phyloP scores from a whole-genome alignment of 1,140 invertebrate genomes.

The Bombyx mandarina region DNA sequence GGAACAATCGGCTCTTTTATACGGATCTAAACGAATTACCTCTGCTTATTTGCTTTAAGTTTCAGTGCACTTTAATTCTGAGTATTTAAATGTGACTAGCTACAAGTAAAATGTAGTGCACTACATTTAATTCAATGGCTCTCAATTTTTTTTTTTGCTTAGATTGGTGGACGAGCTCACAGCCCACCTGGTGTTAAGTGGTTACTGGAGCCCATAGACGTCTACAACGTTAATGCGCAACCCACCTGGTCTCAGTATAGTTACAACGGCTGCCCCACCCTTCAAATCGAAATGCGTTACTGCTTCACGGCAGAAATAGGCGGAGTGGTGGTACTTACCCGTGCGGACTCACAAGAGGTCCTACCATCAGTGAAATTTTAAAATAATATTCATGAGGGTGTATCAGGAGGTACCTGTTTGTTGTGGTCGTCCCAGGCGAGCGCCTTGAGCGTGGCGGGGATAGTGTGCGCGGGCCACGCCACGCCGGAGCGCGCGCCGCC shows the following conservation, averaged over 20 bases:
- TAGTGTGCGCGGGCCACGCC: slow-evolving; percentile 73
- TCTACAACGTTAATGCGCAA: too few species aligned
- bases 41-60: background rate
- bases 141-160: background rate
- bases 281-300: too few species aligned
- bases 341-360: too few species aligned
- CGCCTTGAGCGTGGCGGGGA: slow-evolving; percentile 77
- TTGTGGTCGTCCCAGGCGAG: slow-evolving; percentile 78
- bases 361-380: too few species aligned
- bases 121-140: background rate
- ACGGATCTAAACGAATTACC: background rate
- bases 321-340: too few species aligned
- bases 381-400: too few species aligned
- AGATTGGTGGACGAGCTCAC: too few species aligned
- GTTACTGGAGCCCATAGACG: too few species aligned
- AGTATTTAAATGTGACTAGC: background rate
- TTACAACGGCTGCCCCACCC: too few species aligned
- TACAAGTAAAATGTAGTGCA: background rate
- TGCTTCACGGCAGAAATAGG: too few species aligned
- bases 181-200: too few species aligned
- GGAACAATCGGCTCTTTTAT: slow-evolving; percentile 6
- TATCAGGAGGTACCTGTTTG: slow-evolving; percentile 11
- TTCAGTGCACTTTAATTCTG: background rate
- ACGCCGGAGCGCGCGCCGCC: slow-evolving; percentile 50
- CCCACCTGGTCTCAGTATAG: too few species aligned